These are phyloP conservation scores for Celastrina argiolus DNA, from an alignment of 2,888 invertebrate species.

Conservation along the genomic window DNA sequence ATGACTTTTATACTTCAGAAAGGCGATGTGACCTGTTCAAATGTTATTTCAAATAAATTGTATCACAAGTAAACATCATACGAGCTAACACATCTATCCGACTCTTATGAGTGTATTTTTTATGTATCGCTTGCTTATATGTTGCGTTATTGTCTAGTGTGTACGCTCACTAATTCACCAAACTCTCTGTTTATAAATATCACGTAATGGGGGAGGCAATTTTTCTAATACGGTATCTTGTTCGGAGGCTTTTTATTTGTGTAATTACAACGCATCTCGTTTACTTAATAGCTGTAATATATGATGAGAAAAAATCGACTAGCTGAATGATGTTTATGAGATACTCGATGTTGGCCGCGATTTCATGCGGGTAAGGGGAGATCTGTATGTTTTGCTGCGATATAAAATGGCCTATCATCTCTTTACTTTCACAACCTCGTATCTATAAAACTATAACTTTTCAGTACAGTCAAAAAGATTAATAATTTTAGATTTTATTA, in stretches of 20 bases:
- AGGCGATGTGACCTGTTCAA: neutral
- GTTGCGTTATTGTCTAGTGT: neutral
- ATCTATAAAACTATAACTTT: too few relatives aligned
- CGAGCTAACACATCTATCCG: neutral
- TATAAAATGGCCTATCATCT: too few relatives aligned
- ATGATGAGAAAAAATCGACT: neutral
- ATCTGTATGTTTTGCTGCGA: too few relatives aligned
- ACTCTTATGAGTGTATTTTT: neutral
- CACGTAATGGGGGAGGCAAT: slow-evolving; percentile 20
- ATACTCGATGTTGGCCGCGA: neutral
- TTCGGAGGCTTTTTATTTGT: slow-evolving; percentile 8
- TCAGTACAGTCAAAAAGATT: too few relatives aligned
- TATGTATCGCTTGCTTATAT: neutral
- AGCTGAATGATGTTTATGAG: neutral
- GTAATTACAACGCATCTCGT: neutral
- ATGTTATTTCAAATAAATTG: neutral
- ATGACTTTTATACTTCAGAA: neutral
- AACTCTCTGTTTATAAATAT: slow-evolving; percentile 22
- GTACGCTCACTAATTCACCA: neutral
- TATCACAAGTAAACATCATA: neutral
- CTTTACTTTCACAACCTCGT: too few relatives aligned
- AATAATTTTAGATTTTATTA: too few relatives aligned
- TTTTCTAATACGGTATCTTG: slow-evolving; percentile 16
- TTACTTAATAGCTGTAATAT: neutral
- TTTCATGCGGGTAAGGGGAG: too few relatives aligned